Conservation (phyloP, 2,888 invertebrate species). For the Melinaea menophilus region DNA sequence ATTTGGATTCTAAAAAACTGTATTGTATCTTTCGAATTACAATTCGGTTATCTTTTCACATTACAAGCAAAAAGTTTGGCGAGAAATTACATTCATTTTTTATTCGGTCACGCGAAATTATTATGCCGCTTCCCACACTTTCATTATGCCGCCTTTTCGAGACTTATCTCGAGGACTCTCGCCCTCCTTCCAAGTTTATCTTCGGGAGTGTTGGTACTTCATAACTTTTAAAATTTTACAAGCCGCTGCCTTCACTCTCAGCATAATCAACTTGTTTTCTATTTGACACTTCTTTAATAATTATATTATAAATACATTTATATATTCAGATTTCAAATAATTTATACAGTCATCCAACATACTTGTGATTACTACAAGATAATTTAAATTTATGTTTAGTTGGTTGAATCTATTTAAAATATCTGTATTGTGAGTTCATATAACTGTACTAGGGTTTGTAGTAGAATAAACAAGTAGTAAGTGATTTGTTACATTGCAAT, state of each 20-base stretch:
- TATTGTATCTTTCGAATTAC: background rate
- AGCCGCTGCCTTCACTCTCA: constrained; percentile 23
- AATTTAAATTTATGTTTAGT: no score
- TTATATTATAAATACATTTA: no score
- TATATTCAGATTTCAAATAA: no score
- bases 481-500: constrained; percentile 20
- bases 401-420: background rate
- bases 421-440: background rate
- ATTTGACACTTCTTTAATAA: constrained; percentile 3
- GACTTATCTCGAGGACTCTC: constrained; percentile 41
- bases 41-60: background rate
- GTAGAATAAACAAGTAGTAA: constrained; percentile 4
- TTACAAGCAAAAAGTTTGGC: constrained; percentile 11
- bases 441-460: background rate
- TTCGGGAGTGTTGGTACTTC: constrained; percentile 38
- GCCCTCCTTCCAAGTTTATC: constrained; percentile 40
- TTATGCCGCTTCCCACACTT: constrained; percentile 31
- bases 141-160: constrained; percentile 35
- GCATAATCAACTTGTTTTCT: constrained; percentile 26
- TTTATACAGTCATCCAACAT: no score
- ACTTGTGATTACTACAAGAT: no score
- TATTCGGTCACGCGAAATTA: constrained; percentile 27
- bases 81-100: constrained; percentile 26
- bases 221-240: constrained; percentile 37
- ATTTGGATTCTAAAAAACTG: background rate